Base-by-base conservation (phyloP, 2,797 vertebrate genomes). In the Pelodytes ibericus region DNA sequence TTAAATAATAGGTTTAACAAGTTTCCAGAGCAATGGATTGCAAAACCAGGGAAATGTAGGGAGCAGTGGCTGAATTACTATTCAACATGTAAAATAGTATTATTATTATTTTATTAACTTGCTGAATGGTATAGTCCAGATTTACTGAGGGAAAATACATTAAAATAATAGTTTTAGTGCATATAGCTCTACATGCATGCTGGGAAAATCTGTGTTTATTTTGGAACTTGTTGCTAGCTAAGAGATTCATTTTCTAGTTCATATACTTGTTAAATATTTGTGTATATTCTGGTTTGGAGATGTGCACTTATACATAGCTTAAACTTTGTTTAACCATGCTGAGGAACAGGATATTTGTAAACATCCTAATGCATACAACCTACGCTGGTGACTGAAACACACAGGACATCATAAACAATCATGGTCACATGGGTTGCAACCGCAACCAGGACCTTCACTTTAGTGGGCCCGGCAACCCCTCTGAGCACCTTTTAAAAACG, bases 121-220 rank as follows among this genome's bases (percentile, higher is more conserved):
- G 16, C 49, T 24, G n/a, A 53, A 53, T 16, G 24, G 49, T 20
- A 53, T 1, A 53, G 6, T 5, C 22, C 49, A 22, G 7, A 53
- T 24, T 24, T 53, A 53, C n/a, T 53, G 44, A 18, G 4, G 16
- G 49, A 22, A 53, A 53, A 22, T 5, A 53, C n/a, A 22, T 53
- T 22, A 53, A 24, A 1, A 7, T 53, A 22, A 53, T 53, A 16
- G 20, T 24, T 13, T 44, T 44, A 44, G 15, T 16, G 15, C 18
- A 44, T 24, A 53, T 6, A 53, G 20, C 4, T 20, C 2, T 53
- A 22, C n/a, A 22, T 0, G n/a, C n/a, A 22, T 24, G 49, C 49
- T 53, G 49, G n/a, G 20, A 53, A 53, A 47, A 47, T 47, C 13
- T 44, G 41, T 44, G 49, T 22, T 53, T 22, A 53, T 53, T 53